Conservation (phyloP, 1,140 invertebrate species). For the Ruditapes philippinarum region DNA sequence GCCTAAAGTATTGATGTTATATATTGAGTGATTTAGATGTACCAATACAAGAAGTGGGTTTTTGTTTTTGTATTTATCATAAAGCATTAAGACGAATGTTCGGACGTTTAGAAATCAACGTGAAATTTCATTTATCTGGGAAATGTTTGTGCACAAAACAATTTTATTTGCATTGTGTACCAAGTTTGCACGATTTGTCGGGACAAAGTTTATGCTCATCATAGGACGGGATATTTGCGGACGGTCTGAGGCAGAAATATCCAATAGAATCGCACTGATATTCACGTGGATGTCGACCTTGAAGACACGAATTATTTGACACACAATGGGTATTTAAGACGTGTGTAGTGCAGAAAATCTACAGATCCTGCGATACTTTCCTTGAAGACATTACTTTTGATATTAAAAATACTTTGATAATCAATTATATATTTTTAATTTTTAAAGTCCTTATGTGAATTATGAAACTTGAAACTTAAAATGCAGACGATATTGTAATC, state of each 20-base stretch:
- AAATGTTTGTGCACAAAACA: background rate
- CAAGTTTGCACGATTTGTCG: background rate
- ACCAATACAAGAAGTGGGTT: background rate
- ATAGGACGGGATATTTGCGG: background rate
- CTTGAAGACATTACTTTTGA: background rate
- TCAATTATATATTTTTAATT: no score
- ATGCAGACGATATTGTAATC: background rate
- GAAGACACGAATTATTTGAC: conserved; percentile 27
- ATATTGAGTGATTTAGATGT: background rate
- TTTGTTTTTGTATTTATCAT: background rate
- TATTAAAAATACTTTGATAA: no score
- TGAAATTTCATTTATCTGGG: no score
- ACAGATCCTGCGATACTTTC: background rate
- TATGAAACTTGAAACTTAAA: background rate
- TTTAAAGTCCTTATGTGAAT: background rate
- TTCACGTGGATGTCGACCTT: conserved; percentile 4
- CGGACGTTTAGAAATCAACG: no score
- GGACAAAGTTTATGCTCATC: background rate
- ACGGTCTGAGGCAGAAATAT: background rate
- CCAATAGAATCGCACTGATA: conserved; percentile 9
- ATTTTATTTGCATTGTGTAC: background rate
- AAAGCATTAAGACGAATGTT: no score
- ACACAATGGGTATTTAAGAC: conserved; percentile 20
- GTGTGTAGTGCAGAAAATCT: background rate
- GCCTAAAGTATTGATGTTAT: background rate